Evolutionary conservation across 2,113 vertebrate genomes (phyloP).

Genomic region (Lates calcarifer): DNA sequence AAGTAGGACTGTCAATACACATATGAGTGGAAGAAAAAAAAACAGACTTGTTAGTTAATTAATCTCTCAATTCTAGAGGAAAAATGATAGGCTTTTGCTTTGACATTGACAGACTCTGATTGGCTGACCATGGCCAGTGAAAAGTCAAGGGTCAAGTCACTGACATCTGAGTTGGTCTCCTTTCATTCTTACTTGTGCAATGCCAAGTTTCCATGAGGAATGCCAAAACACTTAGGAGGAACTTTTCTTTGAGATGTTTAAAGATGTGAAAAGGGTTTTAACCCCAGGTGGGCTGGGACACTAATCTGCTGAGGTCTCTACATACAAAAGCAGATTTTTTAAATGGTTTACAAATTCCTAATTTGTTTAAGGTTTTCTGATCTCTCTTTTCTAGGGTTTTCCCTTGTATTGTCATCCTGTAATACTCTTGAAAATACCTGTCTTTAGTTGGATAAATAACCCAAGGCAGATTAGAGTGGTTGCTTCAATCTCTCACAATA

Average conservation of each 20-base stretch:
- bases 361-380: slow-evolving; percentile 70
- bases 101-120: slow-evolving; percentile 18
- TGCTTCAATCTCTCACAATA: slow-evolving; percentile 58
- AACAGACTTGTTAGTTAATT: slow-evolving; percentile 3
- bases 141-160: slow-evolving; percentile 59
- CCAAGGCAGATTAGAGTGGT: slow-evolving; percentile 60
- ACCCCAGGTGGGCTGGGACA: slow-evolving; percentile 62
- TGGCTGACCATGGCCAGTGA: background rate
- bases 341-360: slow-evolving; percentile 66
- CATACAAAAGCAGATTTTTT: slow-evolving; percentile 55
- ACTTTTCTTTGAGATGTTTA: slow-evolving; percentile 49
- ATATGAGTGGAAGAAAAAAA: slow-evolving; percentile 17
- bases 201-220: slow-evolving; percentile 36
- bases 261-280: slow-evolving; percentile 37
- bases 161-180: slow-evolving; percentile 50
- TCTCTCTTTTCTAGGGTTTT: slow-evolving; percentile 60
- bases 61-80: slow-evolving; percentile 10
- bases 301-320: slow-evolving; percentile 57
- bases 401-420: slow-evolving; percentile 61
- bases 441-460: slow-evolving; percentile 80
- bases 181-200: slow-evolving; percentile 39
- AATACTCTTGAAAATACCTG: slow-evolving; percentile 67
- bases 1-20: slow-evolving; percentile 7
- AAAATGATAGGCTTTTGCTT: background rate
- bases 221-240: slow-evolving; percentile 46